phyloP scores from a whole-genome alignment of 1,140 invertebrate genomes.

The Drosophila elegans region DNA sequence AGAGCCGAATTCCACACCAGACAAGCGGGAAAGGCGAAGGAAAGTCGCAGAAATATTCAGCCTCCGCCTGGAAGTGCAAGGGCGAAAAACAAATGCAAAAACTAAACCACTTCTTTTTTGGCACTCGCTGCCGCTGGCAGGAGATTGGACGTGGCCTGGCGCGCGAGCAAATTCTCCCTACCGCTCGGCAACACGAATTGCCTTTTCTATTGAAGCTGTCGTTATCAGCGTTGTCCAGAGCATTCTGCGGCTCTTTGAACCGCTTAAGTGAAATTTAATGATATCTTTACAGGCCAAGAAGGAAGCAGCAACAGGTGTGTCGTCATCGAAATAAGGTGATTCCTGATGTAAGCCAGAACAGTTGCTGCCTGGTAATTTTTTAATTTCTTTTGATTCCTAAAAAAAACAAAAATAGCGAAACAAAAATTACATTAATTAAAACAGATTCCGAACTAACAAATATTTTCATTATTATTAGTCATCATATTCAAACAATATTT shows the following conservation, averaged over 20 bases:
- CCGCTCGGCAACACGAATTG: slow-evolving; percentile 17
- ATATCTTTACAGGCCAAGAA: slow-evolving; percentile 57
- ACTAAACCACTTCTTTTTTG: slow-evolving; percentile 69
- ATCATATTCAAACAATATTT: too few species aligned
- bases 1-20: slow-evolving; percentile 49
- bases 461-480: too few species aligned
- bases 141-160: slow-evolving; percentile 18
- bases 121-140: slow-evolving; percentile 51
- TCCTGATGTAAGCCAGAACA: neutral
- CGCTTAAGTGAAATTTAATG: slow-evolving; percentile 80
- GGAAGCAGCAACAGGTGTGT: slow-evolving; percentile 64
- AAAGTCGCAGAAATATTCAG: slow-evolving; percentile 15
- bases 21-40: neutral
- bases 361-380: neutral
- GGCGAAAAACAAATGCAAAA: slow-evolving; percentile 56
- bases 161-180: neutral
- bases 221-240: slow-evolving; percentile 22
- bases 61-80: slow-evolving; percentile 42
- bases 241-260: slow-evolving; percentile 44
- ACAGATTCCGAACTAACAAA: too few species aligned
- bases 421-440: too few species aligned
- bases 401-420: too few species aligned
- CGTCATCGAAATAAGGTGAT: neutral
- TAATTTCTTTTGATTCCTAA: too few species aligned
- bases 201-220: slow-evolving; percentile 19